A percentile compares a stretch with the other conserved stretches of the same genome.
Evolutionary conservation across 1,140 invertebrate genomes (phyloP).

Genomic region (Anastrepha ludens): DNA sequence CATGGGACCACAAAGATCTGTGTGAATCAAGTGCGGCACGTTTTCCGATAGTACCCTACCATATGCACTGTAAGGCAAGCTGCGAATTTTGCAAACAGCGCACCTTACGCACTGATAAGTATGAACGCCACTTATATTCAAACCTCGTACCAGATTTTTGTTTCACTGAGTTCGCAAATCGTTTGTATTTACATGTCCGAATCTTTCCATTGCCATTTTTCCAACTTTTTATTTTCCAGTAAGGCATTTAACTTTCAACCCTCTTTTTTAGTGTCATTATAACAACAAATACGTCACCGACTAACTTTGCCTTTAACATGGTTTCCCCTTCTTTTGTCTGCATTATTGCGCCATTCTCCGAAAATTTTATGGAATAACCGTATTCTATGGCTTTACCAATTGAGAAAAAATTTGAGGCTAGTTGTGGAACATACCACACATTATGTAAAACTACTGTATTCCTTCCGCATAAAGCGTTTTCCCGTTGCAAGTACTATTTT

Average conservation of each 20-base stretch:
- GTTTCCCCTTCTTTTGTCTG: conserved; percentile 21
- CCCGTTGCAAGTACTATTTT: conserved; percentile 50
- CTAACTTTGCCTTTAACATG: conserved; percentile 19
- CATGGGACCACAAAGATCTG: conserved; percentile 68
- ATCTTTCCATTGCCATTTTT: conserved; percentile 32
- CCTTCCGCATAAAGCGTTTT: conserved; percentile 44
- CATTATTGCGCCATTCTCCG: conserved; percentile 23
- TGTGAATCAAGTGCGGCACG: conserved; percentile 53
- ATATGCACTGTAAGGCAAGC: conserved; percentile 45
- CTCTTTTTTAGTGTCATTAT: conserved; percentile 11
- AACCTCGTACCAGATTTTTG: conserved; percentile 46
- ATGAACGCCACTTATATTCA: neutral
- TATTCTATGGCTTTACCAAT: conserved; percentile 44
- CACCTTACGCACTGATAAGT: conserved; percentile 44
- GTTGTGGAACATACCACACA: conserved; percentile 54
- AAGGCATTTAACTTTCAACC: neutral
- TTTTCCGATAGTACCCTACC: neutral
- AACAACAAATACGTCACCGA: conserved; percentile 38
- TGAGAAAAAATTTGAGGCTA: conserved; percentile 55
- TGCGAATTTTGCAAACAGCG: conserved; percentile 37
- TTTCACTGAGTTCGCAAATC: conserved; percentile 9
- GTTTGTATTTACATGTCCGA: conserved; percentile 34
- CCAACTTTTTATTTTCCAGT: neutral
- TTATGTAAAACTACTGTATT: conserved; percentile 46
- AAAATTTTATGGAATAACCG: conserved; percentile 47